Evolutionary conservation across 2,113 vertebrate genomes (phyloP).

Genomic region (Lynx canadensis): DNA sequence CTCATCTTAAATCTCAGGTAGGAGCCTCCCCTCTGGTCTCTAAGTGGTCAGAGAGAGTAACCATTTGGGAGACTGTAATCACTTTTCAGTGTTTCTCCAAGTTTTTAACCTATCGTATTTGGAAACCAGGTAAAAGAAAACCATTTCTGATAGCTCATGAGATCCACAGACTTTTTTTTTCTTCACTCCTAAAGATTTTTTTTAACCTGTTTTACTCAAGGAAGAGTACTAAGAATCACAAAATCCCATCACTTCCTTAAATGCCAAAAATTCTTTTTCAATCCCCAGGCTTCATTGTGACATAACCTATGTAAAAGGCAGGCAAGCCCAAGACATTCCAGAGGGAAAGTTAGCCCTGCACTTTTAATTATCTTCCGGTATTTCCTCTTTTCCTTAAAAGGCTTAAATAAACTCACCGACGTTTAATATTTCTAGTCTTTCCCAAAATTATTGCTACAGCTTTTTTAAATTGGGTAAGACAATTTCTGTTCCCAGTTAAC

Average conservation of each 20-base stretch:
- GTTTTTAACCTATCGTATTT: constrained; percentile 36
- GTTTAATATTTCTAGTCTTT: constrained; percentile 77
- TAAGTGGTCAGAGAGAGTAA: not conserved
- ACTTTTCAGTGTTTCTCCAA: constrained; percentile 39
- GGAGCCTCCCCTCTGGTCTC: not conserved
- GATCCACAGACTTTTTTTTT: not conserved
- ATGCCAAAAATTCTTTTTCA: constrained; percentile 57
- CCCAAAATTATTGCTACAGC: constrained; percentile 76
- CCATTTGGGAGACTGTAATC: not conserved
- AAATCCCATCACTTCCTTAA: constrained; percentile 35
- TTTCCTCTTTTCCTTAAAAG: constrained; percentile 78
- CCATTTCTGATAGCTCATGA: not conserved
- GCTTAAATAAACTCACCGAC: constrained; percentile 81
- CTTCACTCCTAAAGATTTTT: not conserved
- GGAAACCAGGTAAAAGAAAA: not conserved
- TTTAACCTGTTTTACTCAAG: constrained; percentile 46
- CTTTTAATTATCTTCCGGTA: constrained; percentile 75
- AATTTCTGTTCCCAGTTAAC: constrained; percentile 74
- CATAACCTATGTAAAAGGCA: constrained; percentile 62
- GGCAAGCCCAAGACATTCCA: constrained; percentile 67
- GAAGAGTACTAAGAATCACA: not conserved
- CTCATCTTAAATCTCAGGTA: not conserved
- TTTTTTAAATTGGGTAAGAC: constrained; percentile 72
- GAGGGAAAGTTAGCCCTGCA: constrained; percentile 56
- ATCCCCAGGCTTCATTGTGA: constrained; percentile 38